A percentile compares a stretch with the other conserved stretches of the same genome.
phyloP scores from a whole-genome alignment of 2,888 invertebrate species.

The Reticulitermes lucifugus region DNA sequence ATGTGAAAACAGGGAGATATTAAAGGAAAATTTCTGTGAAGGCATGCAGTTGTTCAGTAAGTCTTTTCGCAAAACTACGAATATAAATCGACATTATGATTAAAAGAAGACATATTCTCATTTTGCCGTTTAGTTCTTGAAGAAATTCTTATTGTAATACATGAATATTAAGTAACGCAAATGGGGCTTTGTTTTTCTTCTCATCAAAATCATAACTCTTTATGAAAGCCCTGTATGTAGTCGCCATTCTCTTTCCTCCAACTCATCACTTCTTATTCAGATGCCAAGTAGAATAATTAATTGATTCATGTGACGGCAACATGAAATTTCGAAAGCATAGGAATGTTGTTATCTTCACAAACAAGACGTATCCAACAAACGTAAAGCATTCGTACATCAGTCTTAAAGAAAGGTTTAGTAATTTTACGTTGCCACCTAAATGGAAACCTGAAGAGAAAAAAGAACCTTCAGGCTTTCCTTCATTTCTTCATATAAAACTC shows the following conservation, averaged over 20 bases:
- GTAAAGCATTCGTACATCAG: neutral
- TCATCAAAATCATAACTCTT: slow-evolving; percentile 34
- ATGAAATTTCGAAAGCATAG: neutral
- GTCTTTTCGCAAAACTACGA: slow-evolving; percentile 20
- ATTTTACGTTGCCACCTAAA: no score
- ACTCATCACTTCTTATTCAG: neutral
- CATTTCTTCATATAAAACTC: no score
- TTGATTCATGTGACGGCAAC: neutral
- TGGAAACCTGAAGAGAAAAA: no score
- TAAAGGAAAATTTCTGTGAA: neutral
- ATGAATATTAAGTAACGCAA: slow-evolving; percentile 41
- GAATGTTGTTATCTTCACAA: neutral
- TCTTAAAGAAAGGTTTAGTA: no score
- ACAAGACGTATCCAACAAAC: neutral
- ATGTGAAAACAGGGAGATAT: neutral
- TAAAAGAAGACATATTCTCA: slow-evolving; percentile 1
- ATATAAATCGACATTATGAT: slow-evolving; percentile 32
- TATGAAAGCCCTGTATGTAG: neutral
- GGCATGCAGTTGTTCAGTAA: neutral
- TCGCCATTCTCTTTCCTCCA: neutral
- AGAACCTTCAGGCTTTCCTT: no score
- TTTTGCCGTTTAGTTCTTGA: slow-evolving; percentile 17
- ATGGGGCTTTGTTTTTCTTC: slow-evolving; percentile 28
- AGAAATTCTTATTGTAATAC: slow-evolving; percentile 29
- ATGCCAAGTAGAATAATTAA: slow-evolving; percentile 8